phyloP scores from a whole-genome alignment of 2,797 vertebrate genomes.

The Apodemus agrarius region DNA sequence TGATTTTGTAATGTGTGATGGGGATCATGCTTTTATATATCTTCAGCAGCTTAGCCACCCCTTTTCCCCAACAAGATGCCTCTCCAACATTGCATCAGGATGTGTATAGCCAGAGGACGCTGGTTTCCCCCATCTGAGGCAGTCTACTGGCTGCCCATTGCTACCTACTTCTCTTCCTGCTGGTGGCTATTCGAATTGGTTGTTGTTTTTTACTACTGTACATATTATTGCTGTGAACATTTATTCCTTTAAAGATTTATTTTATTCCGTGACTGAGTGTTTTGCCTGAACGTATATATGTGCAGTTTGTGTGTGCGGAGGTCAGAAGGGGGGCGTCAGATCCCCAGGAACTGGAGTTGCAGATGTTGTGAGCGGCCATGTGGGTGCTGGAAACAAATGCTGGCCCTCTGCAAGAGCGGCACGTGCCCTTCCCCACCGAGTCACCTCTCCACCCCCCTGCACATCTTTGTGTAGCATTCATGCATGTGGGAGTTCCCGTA shows the following conservation, averaged over 20 bases:
- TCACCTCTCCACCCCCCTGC: neutral
- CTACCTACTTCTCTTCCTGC: neutral
- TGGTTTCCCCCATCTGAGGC: neutral
- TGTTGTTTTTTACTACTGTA: no score
- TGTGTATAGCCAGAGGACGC: no score
- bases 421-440: neutral
- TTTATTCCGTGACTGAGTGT: neutral
- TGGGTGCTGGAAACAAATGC: neutral
- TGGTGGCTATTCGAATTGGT: neutral
- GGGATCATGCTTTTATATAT: neutral
- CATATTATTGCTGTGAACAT: neutral
- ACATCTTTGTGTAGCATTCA: neutral
- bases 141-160: neutral
- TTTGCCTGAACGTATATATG: neutral
- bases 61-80: neutral
- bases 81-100: neutral
- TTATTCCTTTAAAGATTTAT: neutral
- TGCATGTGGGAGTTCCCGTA: neutral
- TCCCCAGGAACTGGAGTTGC: neutral
- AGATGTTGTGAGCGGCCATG: neutral
- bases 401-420: neutral
- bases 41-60: neutral
- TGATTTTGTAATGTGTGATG: neutral
- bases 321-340: neutral
- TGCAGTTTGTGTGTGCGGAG: neutral